A percentile compares a stretch with the other conserved stretches of the same genome.
These are phyloP conservation scores for Cenopis cana DNA, from an alignment of 2,888 invertebrate species.

Conservation along the genomic window DNA sequence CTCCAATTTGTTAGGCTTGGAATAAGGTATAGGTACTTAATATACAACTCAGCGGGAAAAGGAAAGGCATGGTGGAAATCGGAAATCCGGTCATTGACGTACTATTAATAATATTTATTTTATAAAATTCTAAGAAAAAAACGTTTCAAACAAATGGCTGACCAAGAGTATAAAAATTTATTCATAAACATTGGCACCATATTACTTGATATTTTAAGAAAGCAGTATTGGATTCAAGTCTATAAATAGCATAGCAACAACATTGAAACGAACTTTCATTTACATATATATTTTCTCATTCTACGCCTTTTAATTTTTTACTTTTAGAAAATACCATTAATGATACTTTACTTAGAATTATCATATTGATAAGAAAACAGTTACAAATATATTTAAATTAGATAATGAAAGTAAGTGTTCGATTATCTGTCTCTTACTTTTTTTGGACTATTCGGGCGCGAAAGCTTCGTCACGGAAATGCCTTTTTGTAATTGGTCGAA, in stretches of 20 bases:
- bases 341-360: neutral
- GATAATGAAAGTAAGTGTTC: slow-evolving; percentile 35
- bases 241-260: slow-evolving; percentile 37
- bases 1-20: too few relatives aligned
- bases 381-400: neutral
- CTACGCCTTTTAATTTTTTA: neutral
- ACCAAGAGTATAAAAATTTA: neutral
- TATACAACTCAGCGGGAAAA: slow-evolving; percentile 41
- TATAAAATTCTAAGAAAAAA: neutral
- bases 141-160: neutral
- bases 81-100: slow-evolving; percentile 36
- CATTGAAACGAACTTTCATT: slow-evolving; percentile 32
- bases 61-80: slow-evolving; percentile 33
- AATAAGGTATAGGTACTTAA: neutral
- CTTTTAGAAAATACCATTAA: neutral
- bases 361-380: neutral
- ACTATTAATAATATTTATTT: neutral
- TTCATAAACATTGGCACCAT: neutral
- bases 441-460: slow-evolving; percentile 75
- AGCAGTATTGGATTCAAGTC: neutral
- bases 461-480: slow-evolving; percentile 75
- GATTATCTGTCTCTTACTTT: slow-evolving; percentile 62
- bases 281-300: slow-evolving; percentile 16
- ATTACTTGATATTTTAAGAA: neutral
- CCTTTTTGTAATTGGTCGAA: slow-evolving; percentile 65